Base-by-base conservation (phyloP, 2,888 invertebrate species). In the Rhagonycha fulva region DNA sequence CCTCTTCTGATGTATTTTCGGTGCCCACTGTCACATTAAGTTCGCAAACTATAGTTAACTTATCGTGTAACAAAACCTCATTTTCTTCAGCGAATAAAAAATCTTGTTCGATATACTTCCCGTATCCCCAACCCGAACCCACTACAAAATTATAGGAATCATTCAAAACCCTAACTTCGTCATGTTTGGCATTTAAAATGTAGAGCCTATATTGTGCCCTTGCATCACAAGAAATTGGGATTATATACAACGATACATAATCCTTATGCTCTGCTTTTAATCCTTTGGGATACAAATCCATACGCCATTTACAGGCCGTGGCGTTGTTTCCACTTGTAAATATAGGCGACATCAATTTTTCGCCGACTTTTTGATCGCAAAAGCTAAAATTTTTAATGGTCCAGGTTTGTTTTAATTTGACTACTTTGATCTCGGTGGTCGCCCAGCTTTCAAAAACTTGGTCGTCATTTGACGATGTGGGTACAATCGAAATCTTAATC, bases 391-490 rank as follows among this genome's bases (percentile, higher is more conserved):
- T 99, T 91, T 99, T 99, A 91, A 99, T 99, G 88, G 99, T 99
- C 99, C 99, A 99, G 97, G 99, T 99, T 90, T 99, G 99, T 90
- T 98, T 98, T 93, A 99, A 99, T 91, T 99, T 99, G 85, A 99
- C 98, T 90, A 99, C 99, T 94, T 99, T 99, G 89, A 99, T 98
- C 98, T 98, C 12, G 12, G 32, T 32, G 5, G n/a, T 12, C 5
- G 2, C 12, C 12, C n/a, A 32, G 4, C 5, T 32, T 32, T 32
- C 32, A 4, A 32, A 32, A 32, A 32, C 32, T 5, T 11, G 11
- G 12, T 1, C 12, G 32, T 32, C 12, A 5, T 32, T 12, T 32
- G 32, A 32, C 1, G n/a, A 32, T 32, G 12, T 12, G 4, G 32
- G 32, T 5, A 12, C 12, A 12, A 32, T 32, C 4, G 5, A 4